Conservation (phyloP, 2,113 vertebrate species). For the Perca schrenkii region DNA sequence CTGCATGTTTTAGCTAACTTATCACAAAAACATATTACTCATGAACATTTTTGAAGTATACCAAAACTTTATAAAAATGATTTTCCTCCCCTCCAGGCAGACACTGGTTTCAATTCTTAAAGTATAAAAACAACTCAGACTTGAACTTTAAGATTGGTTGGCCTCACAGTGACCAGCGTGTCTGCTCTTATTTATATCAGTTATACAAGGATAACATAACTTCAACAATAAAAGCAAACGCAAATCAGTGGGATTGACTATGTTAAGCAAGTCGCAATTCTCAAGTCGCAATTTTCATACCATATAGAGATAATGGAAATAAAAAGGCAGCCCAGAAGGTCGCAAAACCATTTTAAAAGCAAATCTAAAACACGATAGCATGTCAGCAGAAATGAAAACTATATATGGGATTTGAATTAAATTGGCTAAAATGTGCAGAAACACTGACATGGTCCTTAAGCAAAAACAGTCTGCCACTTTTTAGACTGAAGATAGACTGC, state of each 20-base stretch:
- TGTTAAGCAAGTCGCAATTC: neutral
- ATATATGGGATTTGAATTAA: slow-evolving; percentile 25
- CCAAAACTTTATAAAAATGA: neutral
- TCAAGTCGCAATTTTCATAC: slow-evolving; percentile 15
- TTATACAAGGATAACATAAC: neutral
- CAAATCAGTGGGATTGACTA: neutral
- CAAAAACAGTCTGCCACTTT: slow-evolving; percentile 20
- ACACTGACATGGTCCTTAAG: neutral
- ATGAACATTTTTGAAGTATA: slow-evolving; percentile 16
- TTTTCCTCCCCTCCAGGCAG: slow-evolving; percentile 18
- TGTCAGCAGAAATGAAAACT: slow-evolving; percentile 6
- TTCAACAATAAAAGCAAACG: slow-evolving; percentile 21
- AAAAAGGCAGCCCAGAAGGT: slow-evolving; percentile 10
- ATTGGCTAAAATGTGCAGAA: slow-evolving; percentile 55
- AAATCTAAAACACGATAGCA: slow-evolving; percentile 20
- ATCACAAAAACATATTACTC: slow-evolving; percentile 10
- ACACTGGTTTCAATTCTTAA: neutral
- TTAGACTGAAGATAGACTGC: slow-evolving; percentile 22
- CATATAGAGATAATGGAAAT: neutral
- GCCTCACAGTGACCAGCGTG: neutral
- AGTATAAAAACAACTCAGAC: slow-evolving; percentile 7
- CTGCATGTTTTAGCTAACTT: slow-evolving; percentile 43
- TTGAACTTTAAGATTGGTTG: neutral
- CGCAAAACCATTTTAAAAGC: slow-evolving; percentile 1
- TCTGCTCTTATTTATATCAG: neutral